Percentiles rank a stretch among this genome's conserved stretches.
phyloP scores from a whole-genome alignment of 2,113 vertebrate genomes.

The Laticauda laticaudata region DNA sequence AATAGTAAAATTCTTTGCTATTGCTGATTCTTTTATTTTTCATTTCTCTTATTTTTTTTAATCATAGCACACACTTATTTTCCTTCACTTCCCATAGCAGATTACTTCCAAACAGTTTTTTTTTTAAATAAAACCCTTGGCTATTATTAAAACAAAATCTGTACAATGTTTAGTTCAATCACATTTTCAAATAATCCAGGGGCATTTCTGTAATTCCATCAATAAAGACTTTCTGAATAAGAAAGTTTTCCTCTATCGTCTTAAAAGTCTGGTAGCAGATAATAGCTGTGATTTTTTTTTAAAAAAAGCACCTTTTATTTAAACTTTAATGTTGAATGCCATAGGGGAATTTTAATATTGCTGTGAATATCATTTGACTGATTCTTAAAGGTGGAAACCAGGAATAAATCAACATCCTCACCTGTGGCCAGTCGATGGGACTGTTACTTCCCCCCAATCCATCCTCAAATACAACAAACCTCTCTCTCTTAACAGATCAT shows the following conservation, averaged over 20 bases:
- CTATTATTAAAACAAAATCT: neutral
- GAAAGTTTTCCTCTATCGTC: neutral
- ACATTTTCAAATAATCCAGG: neutral
- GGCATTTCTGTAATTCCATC: neutral
- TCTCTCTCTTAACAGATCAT: conserved; percentile 79
- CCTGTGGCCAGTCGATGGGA: conserved; percentile 68
- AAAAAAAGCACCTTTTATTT: neutral
- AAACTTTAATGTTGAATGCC: neutral
- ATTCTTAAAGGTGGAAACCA: neutral
- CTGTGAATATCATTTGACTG: rapidly evolving
- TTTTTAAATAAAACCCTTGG: neutral
- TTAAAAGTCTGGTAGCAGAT: neutral
- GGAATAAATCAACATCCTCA: neutral
- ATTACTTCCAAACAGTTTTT: neutral
- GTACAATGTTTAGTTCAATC: neutral
- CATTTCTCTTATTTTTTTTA: neutral
- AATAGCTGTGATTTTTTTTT: neutral
- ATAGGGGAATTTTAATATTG: neutral
- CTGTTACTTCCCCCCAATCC: conserved; percentile 30
- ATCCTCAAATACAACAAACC: neutral
- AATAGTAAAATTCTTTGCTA: neutral
- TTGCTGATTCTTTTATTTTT: neutral
- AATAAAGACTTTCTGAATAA: neutral
- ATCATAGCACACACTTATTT: neutral
- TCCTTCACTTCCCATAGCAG: neutral